A percentile compares a stretch with the other conserved stretches of the same genome.
Evolutionary conservation across 2,113 vertebrate species (phyloP).

Genomic region (Poeciliopsis turrubarensis): DNA sequence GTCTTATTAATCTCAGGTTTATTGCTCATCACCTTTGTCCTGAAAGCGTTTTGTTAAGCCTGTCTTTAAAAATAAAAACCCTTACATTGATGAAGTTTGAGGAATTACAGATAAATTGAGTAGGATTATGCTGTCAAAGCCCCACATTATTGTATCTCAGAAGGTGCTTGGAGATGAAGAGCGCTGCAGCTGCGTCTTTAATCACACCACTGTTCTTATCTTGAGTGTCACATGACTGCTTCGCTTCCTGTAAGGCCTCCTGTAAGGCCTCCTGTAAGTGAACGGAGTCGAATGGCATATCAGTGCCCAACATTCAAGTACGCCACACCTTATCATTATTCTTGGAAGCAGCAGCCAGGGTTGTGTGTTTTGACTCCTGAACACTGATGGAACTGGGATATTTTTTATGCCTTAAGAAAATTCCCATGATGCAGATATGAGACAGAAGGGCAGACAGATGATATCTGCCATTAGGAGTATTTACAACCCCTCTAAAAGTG

Average conservation of each 20-base stretch:
- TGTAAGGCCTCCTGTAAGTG: constrained; percentile 4
- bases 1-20: background rate
- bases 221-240: background rate
- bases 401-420: constrained; percentile 11
- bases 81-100: constrained; percentile 56
- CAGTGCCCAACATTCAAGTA: background rate
- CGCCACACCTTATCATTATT: background rate
- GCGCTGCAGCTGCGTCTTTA: constrained; percentile 19
- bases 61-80: background rate
- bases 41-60: constrained; percentile 15
- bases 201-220: constrained; percentile 30
- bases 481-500: constrained; percentile 20
- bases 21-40: background rate
- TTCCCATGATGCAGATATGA: constrained; percentile 2
- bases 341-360: background rate
- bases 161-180: constrained; percentile 16
- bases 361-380: constrained; percentile 5
- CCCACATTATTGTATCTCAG: constrained; percentile 13
- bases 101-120: constrained; percentile 50
- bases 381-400: constrained; percentile 14
- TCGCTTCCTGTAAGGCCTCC: constrained; percentile 10
- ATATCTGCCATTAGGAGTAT: background rate
- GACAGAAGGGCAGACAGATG: background rate
- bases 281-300: background rate
- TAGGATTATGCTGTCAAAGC: constrained; percentile 35